Percentiles rank a stretch among this genome's conserved stretches.
Conservation (phyloP, 2,888 invertebrate species). For the Antitype chi region DNA sequence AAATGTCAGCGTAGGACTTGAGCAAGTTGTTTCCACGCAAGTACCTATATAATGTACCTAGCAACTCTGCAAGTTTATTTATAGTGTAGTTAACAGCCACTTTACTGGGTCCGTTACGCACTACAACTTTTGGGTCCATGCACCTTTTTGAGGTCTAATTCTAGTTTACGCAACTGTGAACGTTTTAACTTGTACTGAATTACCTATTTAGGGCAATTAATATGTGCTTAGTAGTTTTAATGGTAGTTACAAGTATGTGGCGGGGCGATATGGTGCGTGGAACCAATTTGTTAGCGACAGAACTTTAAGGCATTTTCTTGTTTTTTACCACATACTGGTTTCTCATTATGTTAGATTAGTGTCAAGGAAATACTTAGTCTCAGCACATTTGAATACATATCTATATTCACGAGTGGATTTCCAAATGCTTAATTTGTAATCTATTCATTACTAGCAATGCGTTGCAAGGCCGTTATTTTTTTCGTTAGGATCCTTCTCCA, state of each 20-base stretch:
- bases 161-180: constrained; percentile 65
- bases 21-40: constrained; percentile 41
- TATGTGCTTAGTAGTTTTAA: constrained; percentile 64
- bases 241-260: constrained; percentile 41
- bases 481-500: too few relatives aligned
- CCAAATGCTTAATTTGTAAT: background rate
- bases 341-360: constrained; percentile 5
- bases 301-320: constrained; percentile 36
- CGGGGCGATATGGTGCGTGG: constrained; percentile 20
- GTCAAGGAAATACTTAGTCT: constrained; percentile 18
- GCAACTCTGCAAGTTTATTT: constrained; percentile 63
- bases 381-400: background rate
- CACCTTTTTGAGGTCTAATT: constrained; percentile 70
- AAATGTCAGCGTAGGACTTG: constrained; percentile 48
- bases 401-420: constrained; percentile 3
- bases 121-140: constrained; percentile 71
- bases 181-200: constrained; percentile 64
- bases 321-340: constrained; percentile 22
- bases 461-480: too few relatives aligned
- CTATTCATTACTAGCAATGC: background rate
- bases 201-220: constrained; percentile 68
- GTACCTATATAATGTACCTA: constrained; percentile 47
- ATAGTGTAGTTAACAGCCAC: constrained; percentile 69
- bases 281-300: constrained; percentile 42
- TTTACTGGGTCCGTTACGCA: constrained; percentile 69